These are phyloP conservation scores for Cyphomyrus discorhynchus DNA, from an alignment of 2,113 vertebrate species.

Conservation along the genomic window DNA sequence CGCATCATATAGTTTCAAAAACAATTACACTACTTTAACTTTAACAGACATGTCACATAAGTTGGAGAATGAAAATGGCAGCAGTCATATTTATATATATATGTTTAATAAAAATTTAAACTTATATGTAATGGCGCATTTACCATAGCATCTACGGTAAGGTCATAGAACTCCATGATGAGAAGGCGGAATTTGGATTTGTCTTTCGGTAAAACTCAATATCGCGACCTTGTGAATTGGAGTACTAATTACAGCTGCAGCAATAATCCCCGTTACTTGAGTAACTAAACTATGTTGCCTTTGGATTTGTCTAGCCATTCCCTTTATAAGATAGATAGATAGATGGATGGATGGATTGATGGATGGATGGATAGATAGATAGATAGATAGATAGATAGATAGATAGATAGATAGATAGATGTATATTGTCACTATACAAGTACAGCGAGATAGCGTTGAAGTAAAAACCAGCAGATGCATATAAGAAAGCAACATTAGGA, in stretches of 20 bases:
- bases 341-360: too few species aligned
- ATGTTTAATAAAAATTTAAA: neutral
- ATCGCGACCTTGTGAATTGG: constrained; percentile 22
- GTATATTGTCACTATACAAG: too few species aligned
- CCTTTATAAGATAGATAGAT: neutral
- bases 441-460: too few species aligned
- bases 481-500: too few species aligned
- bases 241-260: constrained; percentile 6
- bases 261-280: neutral
- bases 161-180: constrained; percentile 20
- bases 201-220: neutral
- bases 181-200: constrained; percentile 32
- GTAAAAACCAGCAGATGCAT: too few species aligned
- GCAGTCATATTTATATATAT: neutral
- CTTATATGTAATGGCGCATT: neutral
- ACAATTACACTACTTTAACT: neutral
- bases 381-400: too few species aligned
- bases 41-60: neutral
- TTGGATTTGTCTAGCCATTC: neutral
- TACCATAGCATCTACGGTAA: constrained; percentile 20
- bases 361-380: too few species aligned
- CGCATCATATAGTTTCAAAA: neutral
- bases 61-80: neutral
- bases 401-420: too few species aligned
- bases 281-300: neutral